These are phyloP conservation scores for Myiopsitta monachus DNA, from an alignment of 2,113 vertebrate species.

Conservation along the genomic window DNA sequence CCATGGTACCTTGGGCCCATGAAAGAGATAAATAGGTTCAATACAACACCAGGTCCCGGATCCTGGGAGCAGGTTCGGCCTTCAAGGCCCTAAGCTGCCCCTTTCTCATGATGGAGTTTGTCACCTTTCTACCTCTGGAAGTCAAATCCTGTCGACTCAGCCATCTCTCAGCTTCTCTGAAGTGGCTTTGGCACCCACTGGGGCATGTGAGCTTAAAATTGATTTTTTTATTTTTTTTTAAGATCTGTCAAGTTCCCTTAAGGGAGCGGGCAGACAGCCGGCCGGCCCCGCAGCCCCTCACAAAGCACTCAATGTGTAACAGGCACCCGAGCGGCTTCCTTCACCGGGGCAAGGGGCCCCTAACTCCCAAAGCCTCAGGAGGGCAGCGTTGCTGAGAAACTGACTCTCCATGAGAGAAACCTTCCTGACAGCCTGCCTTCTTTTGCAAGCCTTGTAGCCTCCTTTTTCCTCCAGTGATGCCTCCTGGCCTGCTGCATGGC, in stretches of 20 bases:
- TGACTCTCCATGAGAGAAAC: slow-evolving; percentile 52
- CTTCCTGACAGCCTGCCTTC: slow-evolving; percentile 61
- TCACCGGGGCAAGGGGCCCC: slow-evolving; percentile 70
- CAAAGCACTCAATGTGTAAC: slow-evolving; percentile 79
- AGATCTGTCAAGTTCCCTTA: slow-evolving; percentile 93
- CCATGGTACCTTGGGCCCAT: slow-evolving; percentile 85
- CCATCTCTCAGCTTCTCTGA: slow-evolving; percentile 91
- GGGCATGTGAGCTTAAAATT: slow-evolving; percentile 96
- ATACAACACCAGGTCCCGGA: slow-evolving; percentile 81
- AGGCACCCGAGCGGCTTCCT: slow-evolving; percentile 85
- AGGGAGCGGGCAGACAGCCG: slow-evolving; percentile 88
- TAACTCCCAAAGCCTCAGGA: slow-evolving; percentile 76
- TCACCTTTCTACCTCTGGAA: slow-evolving; percentile 98
- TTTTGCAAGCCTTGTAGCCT: slow-evolving; percentile 28
- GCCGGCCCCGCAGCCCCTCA: slow-evolving; percentile 81
- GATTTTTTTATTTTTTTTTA: slow-evolving; percentile 85
- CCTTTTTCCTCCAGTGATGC: not conserved
- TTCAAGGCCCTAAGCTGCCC: slow-evolving; percentile 82
- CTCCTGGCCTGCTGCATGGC: not conserved
- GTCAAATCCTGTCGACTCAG: slow-evolving; percentile 94
- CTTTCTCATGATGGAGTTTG: slow-evolving; percentile 95
- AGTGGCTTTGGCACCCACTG: slow-evolving; percentile 95
- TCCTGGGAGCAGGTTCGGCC: slow-evolving; percentile 89
- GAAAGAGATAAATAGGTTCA: slow-evolving; percentile 97
- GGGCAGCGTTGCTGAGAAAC: slow-evolving; percentile 82